Evolutionary conservation across 1,140 invertebrate genomes (phyloP), one percentile per base, ranked within the genome.

Genomic region (Hycleus cichorii): DNA sequence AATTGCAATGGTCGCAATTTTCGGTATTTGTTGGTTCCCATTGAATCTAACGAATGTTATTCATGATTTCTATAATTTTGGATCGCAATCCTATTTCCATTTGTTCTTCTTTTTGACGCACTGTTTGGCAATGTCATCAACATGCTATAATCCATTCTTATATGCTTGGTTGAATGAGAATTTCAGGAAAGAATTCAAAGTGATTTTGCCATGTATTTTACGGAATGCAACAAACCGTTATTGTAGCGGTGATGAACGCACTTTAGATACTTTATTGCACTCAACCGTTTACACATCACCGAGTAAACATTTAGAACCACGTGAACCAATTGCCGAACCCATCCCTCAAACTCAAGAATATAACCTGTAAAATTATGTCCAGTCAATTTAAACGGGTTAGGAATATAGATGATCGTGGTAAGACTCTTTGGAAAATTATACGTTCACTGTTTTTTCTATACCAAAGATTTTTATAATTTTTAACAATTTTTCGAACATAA

Each of bases 161-260:
- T 97, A 97, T 71, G 93, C 94, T 10, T 98, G 93, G 93, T 84
- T 97, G 71, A 98, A 97, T 75, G 94, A 97, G 62, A 96, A 95
- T 74, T 97, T 97, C 72, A 84, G 91, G 46, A 95, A 97, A 74
- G 92, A 97, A 72, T 96, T 97, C 68, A 92, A 92, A 59, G 80
- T 88, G 74, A 84, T 89, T 1, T 72, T 90, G 49, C 87, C 87
- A 1, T 89, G 86, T 73, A 87, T 87, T 12, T 49, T 63, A 18
- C 54, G 60, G 32, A 52, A 44, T 27, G 47, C 11, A 38, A 51
- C 55, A 11, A 60, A 62, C 39, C 59, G 67, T 25, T 67, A 65
- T 48, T 62, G 65, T 49, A 67, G 64, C 47, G 55, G 58, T 7
- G 62, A 66, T 47, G 64, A 66, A 47, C 63, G 66, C 49, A 67